Evolutionary conservation across 2,797 vertebrate species (phyloP).

Genomic region (Bovichtus diacanthus): DNA sequence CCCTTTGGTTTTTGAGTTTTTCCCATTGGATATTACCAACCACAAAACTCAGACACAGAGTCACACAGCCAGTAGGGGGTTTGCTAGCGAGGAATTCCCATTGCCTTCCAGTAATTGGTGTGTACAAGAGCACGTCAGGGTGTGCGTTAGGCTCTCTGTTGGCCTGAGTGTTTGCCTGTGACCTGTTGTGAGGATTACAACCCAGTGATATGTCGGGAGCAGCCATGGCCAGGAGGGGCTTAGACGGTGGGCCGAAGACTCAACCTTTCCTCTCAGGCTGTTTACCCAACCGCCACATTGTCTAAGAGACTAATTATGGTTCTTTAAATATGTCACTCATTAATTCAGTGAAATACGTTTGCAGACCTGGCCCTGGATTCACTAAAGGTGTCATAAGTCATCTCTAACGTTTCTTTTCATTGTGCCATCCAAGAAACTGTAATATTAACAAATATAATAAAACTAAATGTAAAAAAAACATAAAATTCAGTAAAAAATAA

Average conservation of each 20-base stretch:
- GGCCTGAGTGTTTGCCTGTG: constrained; percentile 60
- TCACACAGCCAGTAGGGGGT: background rate
- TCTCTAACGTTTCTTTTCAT: background rate
- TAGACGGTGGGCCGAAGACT: constrained; percentile 4
- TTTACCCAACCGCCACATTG: background rate
- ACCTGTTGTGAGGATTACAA: constrained; percentile 78
- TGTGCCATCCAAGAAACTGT: background rate
- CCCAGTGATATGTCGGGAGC: constrained; percentile 57
- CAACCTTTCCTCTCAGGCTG: constrained; percentile 1
- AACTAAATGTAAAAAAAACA: background rate
- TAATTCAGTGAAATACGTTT: background rate
- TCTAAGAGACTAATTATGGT: background rate
- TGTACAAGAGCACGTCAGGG: constrained; percentile 30
- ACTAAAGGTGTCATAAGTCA: background rate
- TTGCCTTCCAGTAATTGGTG: constrained; percentile 49
- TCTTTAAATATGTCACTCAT: background rate
- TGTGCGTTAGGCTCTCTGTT: constrained; percentile 49
- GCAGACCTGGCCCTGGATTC: background rate
- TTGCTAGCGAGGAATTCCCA: constrained; percentile 5
- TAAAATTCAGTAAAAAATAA: background rate
- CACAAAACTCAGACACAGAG: background rate
- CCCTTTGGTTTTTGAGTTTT: background rate
- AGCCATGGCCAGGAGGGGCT: constrained; percentile 48
- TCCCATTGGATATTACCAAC: constrained; percentile 9
- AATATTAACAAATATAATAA: background rate